phyloP scores from a whole-genome alignment of 1,140 invertebrate species.

The Amyelois transitella region DNA sequence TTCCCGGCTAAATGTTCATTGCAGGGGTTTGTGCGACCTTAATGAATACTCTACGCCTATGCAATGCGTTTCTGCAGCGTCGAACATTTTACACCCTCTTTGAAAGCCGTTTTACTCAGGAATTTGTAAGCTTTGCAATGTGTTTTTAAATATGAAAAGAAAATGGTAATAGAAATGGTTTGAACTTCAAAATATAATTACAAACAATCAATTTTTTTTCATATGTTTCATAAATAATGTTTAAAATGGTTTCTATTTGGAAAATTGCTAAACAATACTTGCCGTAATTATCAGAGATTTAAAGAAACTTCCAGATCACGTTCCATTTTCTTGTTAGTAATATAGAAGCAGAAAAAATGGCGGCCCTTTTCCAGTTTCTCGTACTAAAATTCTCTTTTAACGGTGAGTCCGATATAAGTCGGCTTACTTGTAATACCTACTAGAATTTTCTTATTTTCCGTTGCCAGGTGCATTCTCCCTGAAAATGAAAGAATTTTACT shows the following conservation, averaged over 20 bases:
- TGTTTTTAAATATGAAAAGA: neutral
- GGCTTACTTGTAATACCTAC: constrained; percentile 43
- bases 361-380: constrained; percentile 1
- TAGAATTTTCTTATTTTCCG: constrained; percentile 43
- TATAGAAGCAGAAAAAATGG: neutral
- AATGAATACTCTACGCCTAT: constrained; percentile 40
- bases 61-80: constrained; percentile 18
- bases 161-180: too few species aligned
- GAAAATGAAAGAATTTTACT: constrained; percentile 32
- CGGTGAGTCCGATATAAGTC: constrained; percentile 29
- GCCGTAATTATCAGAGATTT: too few species aligned
- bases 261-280: too few species aligned
- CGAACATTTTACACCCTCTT: constrained; percentile 38
- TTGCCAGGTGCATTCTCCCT: constrained; percentile 36
- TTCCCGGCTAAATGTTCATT: constrained; percentile 26
- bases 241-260: too few species aligned
- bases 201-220: too few species aligned
- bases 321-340: too few species aligned
- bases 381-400: constrained; percentile 30
- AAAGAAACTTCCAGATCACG: too few species aligned
- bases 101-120: neutral
- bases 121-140: neutral
- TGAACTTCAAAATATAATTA: too few species aligned
- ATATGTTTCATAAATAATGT: too few species aligned
- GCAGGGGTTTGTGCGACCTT: constrained; percentile 29